Evolutionary conservation across 2,797 vertebrate species (phyloP), one percentile per base, ranked within the genome.

Genomic region (Allenopithecus nigroviridis): DNA sequence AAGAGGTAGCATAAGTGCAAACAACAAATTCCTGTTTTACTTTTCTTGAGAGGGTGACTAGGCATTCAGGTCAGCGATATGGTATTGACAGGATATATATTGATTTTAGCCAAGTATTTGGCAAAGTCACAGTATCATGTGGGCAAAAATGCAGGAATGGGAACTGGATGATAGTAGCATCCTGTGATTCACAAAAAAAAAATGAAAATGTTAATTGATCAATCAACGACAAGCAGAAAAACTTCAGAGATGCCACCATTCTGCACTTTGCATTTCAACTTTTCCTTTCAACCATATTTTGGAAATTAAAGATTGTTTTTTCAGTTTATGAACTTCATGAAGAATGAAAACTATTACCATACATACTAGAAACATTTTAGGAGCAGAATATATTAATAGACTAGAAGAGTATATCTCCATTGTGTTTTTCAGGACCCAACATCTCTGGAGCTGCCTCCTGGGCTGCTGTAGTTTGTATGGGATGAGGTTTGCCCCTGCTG

Each of bases 381-480:
- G 12, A 83, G 16, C 57, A 59, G 68, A 78, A 74, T 68, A 53
- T 53, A 39, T 57, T 46, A 59, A 36, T 26, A 59, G 16, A 2
- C 21, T 92, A 24, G 33, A 70, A 43, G 5, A 41, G 5, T 17
- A 14, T 41, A 59, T 81, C 11, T 41, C 46, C 17, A 26, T 74
- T 50, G 41, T 72, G 55, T 78, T 88, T 84, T 85, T 61, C 17
- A 59, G 24, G 50, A 36, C 22, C 2, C 19, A 55, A 0, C 21
- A 39, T 30, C 79, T 88, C 8, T 10, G 84, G 39, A 86, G 22
- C 61, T 36, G 21, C 1, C 13, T 80, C 11, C 11, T 41, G 12
- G 5, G 8, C 7, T 92, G 14, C 2, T 19, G 13, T 3, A 2
- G 3, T 43, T 1, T 46, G 0, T 11, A 8, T 16, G 24, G 24